Evolutionary conservation across 2,888 invertebrate genomes (phyloP).

Genomic region (Stenoptilia bipunctidactyla): DNA sequence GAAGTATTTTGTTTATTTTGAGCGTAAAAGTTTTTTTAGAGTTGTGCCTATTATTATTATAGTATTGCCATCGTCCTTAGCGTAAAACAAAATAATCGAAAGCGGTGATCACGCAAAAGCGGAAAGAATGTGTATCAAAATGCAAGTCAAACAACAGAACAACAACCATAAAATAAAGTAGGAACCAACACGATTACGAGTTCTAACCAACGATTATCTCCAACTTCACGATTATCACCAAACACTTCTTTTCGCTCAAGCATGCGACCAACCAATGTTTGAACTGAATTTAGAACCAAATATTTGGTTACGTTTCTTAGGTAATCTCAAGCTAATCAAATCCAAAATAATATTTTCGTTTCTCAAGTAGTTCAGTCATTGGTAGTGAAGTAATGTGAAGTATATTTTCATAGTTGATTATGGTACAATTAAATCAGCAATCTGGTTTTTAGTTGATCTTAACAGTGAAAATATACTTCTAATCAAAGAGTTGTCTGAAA

Average conservation of each 20-base stretch:
- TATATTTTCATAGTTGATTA: not conserved
- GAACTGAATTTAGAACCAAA: slow-evolving; percentile 31
- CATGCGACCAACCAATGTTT: slow-evolving; percentile 48
- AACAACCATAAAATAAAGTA: slow-evolving; percentile 44
- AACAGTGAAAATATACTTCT: slow-evolving; percentile 24
- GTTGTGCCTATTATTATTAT: too few species aligned
- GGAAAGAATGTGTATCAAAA: slow-evolving; percentile 65
- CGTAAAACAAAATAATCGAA: slow-evolving; percentile 17
- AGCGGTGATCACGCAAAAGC: slow-evolving; percentile 70
- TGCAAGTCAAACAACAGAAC: slow-evolving; percentile 47
- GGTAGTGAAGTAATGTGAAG: slow-evolving; percentile 1
- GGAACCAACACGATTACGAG: slow-evolving; percentile 41
- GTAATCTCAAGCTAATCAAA: too few species aligned
- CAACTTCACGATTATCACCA: slow-evolving; percentile 5
- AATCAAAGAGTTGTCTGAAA: not conserved
- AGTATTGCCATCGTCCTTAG: not conserved
- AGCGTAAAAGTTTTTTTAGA: too few species aligned
- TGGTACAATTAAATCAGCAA: slow-evolving; percentile 9
- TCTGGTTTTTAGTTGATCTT: not conserved
- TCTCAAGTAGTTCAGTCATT: slow-evolving; percentile 5
- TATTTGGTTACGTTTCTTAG: too few species aligned
- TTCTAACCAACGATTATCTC: slow-evolving; percentile 28
- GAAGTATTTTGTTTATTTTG: not conserved
- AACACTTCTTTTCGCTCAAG: slow-evolving; percentile 66
- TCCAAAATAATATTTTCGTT: too few species aligned